phyloP scores from a whole-genome alignment of 2,797 vertebrate species.

The Todus mexicanus region DNA sequence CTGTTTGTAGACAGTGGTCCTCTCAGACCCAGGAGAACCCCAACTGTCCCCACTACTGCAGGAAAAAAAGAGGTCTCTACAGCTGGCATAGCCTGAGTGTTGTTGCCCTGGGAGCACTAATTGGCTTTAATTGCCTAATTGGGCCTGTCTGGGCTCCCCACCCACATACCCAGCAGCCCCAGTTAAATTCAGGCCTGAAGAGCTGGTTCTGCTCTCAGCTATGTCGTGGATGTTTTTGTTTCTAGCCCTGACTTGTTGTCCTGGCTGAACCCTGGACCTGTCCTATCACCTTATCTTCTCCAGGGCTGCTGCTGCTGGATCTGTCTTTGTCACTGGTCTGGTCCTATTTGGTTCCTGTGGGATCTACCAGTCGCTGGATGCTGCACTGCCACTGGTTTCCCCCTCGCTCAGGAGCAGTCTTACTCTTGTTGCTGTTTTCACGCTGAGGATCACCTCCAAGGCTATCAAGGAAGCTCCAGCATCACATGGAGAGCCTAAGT shows the following conservation, averaged over 20 bases:
- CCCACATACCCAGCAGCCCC: background rate
- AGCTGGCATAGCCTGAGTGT: background rate
- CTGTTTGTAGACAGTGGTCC: background rate
- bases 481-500: background rate
- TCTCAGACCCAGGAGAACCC: background rate
- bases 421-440: background rate
- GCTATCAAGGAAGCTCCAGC: background rate
- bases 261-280: background rate
- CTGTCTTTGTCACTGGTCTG: too few relatives aligned
- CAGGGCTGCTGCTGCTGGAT: background rate
- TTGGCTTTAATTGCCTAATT: background rate
- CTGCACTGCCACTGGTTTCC: background rate
- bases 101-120: background rate
- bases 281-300: background rate
- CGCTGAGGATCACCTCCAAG: background rate
- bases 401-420: background rate
- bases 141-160: background rate
- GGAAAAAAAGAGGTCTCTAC: background rate
- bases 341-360: accelerated
- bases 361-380: background rate
- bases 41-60: too few relatives aligned
- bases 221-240: background rate
- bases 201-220: accelerated
- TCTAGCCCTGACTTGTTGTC: background rate
- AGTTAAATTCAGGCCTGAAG: background rate